phyloP scores from a whole-genome alignment of 2,113 vertebrate species.

The Toxostoma redivivum region DNA sequence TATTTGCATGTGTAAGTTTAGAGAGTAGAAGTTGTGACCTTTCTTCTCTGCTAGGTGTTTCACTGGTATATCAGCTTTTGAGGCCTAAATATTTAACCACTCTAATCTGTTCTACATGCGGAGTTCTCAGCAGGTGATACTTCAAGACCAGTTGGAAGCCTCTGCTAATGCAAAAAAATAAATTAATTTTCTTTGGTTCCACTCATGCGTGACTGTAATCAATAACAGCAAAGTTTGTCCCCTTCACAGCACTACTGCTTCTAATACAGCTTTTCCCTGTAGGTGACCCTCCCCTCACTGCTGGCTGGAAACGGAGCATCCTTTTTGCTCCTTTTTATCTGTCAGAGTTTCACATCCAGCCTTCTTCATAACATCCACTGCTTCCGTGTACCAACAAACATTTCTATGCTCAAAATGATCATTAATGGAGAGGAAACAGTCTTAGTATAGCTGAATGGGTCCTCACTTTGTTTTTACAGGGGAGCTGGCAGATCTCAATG shows the following conservation, averaged over 20 bases:
- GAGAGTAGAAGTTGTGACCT: neutral
- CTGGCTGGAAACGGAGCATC: neutral
- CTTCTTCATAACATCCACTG: neutral
- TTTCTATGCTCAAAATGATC: neutral
- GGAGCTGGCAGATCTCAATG: neutral
- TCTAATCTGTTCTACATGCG: neutral
- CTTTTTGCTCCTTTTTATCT: neutral
- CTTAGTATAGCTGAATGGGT: neutral
- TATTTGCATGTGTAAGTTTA: fast-evolving
- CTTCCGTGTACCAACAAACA: neutral
- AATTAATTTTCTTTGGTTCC: neutral
- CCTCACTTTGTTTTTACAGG: neutral
- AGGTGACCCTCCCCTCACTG: neutral
- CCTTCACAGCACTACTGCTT: neutral
- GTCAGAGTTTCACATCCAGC: neutral
- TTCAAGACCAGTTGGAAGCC: neutral
- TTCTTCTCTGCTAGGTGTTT: neutral
- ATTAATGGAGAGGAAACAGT: neutral
- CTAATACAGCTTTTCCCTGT: neutral
- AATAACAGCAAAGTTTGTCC: neutral
- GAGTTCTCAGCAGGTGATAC: neutral
- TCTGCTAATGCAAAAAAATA: neutral
- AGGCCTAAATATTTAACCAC: neutral
- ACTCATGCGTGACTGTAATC: neutral
- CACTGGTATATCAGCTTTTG: neutral